A percentile compares a stretch with the other conserved stretches of the same genome.
These are phyloP conservation scores for Rostratula benghalensis DNA, from an alignment of 2,113 vertebrate genomes.

Conservation along the genomic window DNA sequence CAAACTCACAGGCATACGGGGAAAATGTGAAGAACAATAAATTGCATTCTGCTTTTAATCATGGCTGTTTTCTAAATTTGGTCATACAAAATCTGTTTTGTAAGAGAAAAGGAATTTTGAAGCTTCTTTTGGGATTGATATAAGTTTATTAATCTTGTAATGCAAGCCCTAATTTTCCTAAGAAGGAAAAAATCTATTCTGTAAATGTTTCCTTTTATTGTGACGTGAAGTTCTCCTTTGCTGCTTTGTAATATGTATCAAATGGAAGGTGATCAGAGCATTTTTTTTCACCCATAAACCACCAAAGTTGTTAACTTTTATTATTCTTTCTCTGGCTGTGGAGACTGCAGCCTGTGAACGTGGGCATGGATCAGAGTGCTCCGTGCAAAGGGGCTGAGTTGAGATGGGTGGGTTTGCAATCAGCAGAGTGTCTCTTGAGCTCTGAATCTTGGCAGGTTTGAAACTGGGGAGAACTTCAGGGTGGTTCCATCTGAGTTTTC, in stretches of 20 bases:
- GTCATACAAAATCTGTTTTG: conserved; percentile 12
- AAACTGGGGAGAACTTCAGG: not conserved
- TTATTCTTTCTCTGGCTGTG: not conserved
- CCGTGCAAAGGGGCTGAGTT: accelerated
- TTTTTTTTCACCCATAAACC: not conserved
- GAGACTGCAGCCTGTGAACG: not conserved
- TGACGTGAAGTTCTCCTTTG: not conserved
- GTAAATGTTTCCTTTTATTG: not conserved
- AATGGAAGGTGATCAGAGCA: not conserved
- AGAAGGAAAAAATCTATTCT: conserved; percentile 32
- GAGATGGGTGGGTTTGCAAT: not conserved
- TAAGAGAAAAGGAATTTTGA: conserved; percentile 62
- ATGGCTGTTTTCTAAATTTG: conserved; percentile 19
- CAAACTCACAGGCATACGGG: not conserved
- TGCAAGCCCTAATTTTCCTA: conserved; percentile 20
- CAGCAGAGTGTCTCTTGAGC: not conserved
- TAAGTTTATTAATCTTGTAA: conserved; percentile 52
- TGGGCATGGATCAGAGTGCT: not conserved
- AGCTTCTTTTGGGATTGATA: conserved; percentile 58
- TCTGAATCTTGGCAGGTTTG: not conserved
- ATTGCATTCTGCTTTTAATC: conserved; percentile 46
- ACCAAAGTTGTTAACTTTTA: not conserved
- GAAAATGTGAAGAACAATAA: not conserved
- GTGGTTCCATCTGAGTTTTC: not conserved
- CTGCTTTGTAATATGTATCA: not conserved